Evolutionary conservation across 2,113 vertebrate species (phyloP), one percentile per base, ranked within the genome.

Genomic region (Guaruba guarouba): DNA sequence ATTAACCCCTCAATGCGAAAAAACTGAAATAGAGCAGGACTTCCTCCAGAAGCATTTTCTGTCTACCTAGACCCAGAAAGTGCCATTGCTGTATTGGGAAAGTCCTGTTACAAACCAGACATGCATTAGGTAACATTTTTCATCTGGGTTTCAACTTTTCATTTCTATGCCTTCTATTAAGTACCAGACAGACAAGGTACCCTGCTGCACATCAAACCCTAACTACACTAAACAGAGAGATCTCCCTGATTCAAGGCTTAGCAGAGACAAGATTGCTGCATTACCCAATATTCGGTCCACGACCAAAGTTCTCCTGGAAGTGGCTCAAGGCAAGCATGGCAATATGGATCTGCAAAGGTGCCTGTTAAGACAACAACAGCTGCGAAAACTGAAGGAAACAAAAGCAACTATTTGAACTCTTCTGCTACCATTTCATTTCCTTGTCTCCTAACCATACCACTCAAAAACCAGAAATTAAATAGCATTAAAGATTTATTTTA

Each of bases 311-410:
- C 96, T 99, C 98, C 97, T 99, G 98, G 86, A 99, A 99, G 77
- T 95, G 95, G 92, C 99, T 98, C 96, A 99, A 97, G 41, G 99
- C 99, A 95, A 99, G 96, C 98, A 99, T 98, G 68, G 99, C 98
- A 52, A 98, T 85, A 13, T 99, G 99, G 93, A 98, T 99, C 97
- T 99, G 98, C 75, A 99, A 94, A 24, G 99, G 98, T 68, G 98
- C 98, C 99, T 99, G 93, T 97, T 80, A 62, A 91, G 35, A 95
- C 29, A 90, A 69, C 37, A 93, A 70, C 0, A 92, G 27, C 27
- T 4, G 3, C 49, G 10, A 75, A 71, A 88, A 88, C 16, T 4
- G 3, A 86, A 37, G 23, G 33, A 86, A 73, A 86, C 17, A 70
- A 75, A 91, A 88, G 14, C 25, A 81, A 75, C 11, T 46, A 37